Percentiles rank a stretch among this genome's conserved stretches.
phyloP scores from a whole-genome alignment of 2,113 vertebrate species.

The Erythrocebus patas region DNA sequence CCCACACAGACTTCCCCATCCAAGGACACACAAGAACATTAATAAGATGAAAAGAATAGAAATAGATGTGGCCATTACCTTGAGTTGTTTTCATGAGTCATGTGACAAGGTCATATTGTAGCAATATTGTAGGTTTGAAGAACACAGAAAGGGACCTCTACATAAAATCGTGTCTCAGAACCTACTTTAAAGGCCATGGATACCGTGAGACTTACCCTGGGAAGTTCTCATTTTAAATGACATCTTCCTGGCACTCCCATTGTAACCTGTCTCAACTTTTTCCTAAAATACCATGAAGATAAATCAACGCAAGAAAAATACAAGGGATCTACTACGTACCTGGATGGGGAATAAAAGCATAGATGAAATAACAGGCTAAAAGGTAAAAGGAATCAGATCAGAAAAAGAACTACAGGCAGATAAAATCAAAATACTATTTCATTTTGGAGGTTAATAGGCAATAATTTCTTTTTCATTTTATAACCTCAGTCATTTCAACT shows the following conservation, averaged over 20 bases:
- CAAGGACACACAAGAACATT: background rate
- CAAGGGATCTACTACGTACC: background rate
- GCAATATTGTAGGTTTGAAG: background rate
- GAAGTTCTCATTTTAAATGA: background rate
- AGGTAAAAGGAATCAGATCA: background rate
- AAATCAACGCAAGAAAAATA: background rate
- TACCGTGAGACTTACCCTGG: background rate
- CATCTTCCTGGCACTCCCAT: rapidly evolving
- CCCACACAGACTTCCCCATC: no score
- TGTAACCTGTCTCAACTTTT: background rate
- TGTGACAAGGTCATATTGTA: background rate
- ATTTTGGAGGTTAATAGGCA: background rate
- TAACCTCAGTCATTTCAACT: background rate
- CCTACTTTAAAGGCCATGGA: background rate
- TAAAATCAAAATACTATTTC: background rate
- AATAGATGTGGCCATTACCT: background rate
- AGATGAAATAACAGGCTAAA: background rate
- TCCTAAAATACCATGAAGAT: background rate
- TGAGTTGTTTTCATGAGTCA: background rate
- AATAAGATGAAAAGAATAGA: background rate
- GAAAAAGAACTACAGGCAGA: background rate
- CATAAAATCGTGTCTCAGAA: background rate
- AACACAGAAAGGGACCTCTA: background rate
- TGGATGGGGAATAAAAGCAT: background rate
- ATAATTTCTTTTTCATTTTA: background rate